phyloP scores from a whole-genome alignment of 2,888 invertebrate genomes.

The Trachelus iudaicus region DNA sequence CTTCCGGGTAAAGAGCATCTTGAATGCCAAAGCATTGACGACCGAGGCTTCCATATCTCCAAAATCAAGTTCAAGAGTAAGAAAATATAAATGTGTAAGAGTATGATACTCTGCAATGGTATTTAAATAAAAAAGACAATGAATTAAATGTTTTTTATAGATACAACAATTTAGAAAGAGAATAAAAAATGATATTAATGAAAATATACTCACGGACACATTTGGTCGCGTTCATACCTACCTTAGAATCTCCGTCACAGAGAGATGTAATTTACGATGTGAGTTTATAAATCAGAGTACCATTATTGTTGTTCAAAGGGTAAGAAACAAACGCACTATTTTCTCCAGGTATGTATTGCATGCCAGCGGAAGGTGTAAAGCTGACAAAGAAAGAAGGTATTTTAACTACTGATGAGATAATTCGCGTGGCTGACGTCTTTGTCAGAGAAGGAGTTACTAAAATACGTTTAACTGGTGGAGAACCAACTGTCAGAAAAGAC shows the following conservation, averaged over 20 bases:
- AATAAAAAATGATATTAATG: slow-evolving; percentile 32
- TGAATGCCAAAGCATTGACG: slow-evolving; percentile 21
- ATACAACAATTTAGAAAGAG: slow-evolving; percentile 46
- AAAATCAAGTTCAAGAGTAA: slow-evolving; percentile 11
- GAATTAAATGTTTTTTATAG: slow-evolving; percentile 40
- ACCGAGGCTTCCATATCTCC: slow-evolving; percentile 21
- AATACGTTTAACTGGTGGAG: slow-evolving; percentile 96
- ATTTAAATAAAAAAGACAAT: not conserved
- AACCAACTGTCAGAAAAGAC: slow-evolving; percentile 92
- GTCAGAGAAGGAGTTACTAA: slow-evolving; percentile 90
- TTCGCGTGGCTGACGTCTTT: slow-evolving; percentile 83
- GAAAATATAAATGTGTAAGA: not conserved
- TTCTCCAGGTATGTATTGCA: slow-evolving; percentile 90
- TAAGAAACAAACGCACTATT: slow-evolving; percentile 14
- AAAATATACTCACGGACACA: slow-evolving; percentile 75
- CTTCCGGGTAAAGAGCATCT: slow-evolving; percentile 14
- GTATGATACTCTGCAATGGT: not conserved
- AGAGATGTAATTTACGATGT: slow-evolving; percentile 97
- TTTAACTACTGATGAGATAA: slow-evolving; percentile 84
- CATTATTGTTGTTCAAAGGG: not conserved
- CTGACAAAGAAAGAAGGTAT: slow-evolving; percentile 81
- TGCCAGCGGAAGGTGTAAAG: slow-evolving; percentile 95
- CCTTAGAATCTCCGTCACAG: slow-evolving; percentile 94
- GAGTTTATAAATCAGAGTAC: slow-evolving; percentile 64
- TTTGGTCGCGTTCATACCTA: slow-evolving; percentile 93